Conservation (phyloP, 2,113 vertebrate genomes). For the Ardeotis arabs region DNA sequence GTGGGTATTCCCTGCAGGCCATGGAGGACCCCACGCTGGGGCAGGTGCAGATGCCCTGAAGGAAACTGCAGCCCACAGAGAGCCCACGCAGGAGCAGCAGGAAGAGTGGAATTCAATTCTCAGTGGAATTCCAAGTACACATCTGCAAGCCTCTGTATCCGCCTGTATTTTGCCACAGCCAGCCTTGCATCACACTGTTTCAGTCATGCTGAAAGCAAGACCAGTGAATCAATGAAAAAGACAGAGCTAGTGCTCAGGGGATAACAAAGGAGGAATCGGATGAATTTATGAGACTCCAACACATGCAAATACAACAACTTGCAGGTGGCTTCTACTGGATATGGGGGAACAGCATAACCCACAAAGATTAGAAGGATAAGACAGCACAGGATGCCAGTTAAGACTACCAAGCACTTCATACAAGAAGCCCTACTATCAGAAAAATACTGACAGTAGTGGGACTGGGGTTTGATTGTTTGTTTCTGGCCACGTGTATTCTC, state of each 20-base stretch:
- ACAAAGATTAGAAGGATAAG: not conserved
- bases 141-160: not conserved
- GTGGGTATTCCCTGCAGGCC: not conserved
- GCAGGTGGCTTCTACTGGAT: not conserved
- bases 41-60: not conserved
- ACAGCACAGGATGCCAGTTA: not conserved
- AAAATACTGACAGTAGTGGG: not conserved
- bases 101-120: not conserved
- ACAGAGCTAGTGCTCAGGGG: not conserved
- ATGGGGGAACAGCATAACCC: not conserved
- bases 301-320: not conserved
- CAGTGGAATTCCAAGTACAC: not conserved
- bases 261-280: not conserved
- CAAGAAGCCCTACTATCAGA: not conserved
- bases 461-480: not conserved
- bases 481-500: not conserved
- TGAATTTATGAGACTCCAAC: not conserved
- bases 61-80: not conserved
- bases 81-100: not conserved
- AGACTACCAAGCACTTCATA: not conserved
- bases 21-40: fast-evolving
- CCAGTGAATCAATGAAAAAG: not conserved
- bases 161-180: not conserved
- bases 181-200: not conserved
- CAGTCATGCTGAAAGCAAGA: not conserved